Evolutionary conservation across 2,113 vertebrate genomes (phyloP).

Genomic region (Chlorocebus sabaeus): DNA sequence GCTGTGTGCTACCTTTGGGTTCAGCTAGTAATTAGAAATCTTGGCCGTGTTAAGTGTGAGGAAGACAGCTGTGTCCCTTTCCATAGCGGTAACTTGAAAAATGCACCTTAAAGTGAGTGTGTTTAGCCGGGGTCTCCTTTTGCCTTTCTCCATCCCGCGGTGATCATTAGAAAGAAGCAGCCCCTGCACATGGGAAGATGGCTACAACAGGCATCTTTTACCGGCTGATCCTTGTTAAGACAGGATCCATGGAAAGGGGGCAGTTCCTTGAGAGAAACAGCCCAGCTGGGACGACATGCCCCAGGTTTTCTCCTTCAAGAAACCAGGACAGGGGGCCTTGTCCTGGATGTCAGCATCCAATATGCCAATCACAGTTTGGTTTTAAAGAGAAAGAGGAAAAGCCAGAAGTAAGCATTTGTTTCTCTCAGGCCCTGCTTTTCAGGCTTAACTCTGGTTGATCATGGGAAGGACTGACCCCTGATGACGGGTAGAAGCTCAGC

Average conservation of each 20-base stretch:
- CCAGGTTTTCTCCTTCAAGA: constrained; percentile 13
- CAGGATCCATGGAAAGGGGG: rapidly evolving
- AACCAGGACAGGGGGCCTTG: not conserved
- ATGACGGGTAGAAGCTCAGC: not conserved
- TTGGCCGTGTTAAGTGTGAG: too few relatives aligned
- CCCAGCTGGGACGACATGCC: not conserved
- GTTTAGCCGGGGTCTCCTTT: not conserved
- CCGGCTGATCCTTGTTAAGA: not conserved
- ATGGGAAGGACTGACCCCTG: not conserved
- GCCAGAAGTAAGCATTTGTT: not conserved
- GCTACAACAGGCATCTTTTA: not conserved
- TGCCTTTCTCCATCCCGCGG: not conserved
- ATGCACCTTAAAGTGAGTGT: not conserved
- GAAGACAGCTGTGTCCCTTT: not conserved
- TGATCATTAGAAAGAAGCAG: not conserved
- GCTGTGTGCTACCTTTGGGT: not conserved
- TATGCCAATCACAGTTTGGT: not conserved
- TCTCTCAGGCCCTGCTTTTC: not conserved
- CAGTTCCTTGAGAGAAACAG: not conserved
- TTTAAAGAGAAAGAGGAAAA: not conserved
- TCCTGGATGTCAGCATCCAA: not conserved
- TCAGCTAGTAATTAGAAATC: not conserved
- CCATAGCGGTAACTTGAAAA: not conserved
- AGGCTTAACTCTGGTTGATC: not conserved
- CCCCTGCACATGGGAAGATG: not conserved